Conservation (phyloP, 2,113 vertebrate species). For the Dicrurus megarhynchus region DNA sequence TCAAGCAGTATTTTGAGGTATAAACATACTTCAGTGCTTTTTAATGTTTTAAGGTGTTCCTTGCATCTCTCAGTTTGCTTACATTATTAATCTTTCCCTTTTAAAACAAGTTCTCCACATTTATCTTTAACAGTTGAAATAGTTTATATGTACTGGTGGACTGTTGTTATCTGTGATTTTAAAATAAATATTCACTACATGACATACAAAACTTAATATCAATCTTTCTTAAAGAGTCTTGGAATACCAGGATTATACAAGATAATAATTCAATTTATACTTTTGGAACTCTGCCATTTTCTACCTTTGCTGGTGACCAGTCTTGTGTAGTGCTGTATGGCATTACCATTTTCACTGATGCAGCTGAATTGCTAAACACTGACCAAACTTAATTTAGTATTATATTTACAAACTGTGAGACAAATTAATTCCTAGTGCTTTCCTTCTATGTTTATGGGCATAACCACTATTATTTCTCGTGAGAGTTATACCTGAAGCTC, state of each 20-base stretch:
- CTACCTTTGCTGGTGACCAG: neutral
- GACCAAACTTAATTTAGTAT: neutral
- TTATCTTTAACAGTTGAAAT: neutral
- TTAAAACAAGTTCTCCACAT: neutral
- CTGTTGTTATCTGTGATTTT: neutral
- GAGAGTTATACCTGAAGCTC: neutral
- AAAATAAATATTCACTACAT: neutral
- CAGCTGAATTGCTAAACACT: neutral
- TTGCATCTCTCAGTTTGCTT: neutral
- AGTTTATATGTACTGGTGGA: neutral
- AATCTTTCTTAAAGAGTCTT: neutral
- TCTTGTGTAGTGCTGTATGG: neutral
- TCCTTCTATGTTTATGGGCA: neutral
- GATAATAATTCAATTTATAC: neutral
- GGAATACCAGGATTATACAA: neutral
- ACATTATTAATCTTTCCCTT: neutral
- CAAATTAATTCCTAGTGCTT: neutral
- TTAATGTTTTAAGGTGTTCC: neutral
- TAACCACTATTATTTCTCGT: neutral
- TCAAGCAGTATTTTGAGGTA: neutral
- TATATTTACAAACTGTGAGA: neutral
- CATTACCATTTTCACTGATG: neutral
- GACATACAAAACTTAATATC: neutral
- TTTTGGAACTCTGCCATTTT: constrained; percentile 17
- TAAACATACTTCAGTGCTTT: neutral